Evolutionary conservation across 2,797 vertebrate species (phyloP), one percentile per base, ranked within the genome.

Genomic region (Etheostoma nigrum): DNA sequence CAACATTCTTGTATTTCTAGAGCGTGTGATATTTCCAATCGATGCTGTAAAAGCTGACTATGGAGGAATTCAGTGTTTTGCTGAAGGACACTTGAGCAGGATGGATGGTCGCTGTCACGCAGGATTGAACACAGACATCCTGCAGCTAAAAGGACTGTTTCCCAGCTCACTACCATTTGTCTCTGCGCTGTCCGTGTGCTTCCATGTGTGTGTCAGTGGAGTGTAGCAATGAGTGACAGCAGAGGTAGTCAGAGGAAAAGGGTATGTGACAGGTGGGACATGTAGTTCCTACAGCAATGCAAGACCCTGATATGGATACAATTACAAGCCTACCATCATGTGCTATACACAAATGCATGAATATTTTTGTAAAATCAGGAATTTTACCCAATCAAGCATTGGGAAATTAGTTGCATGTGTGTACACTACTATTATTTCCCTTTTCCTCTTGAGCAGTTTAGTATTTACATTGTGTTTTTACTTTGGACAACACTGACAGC

Each of bases 61-160:
- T 47, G 62, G 54, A 61, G 60, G 57, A 77, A 77, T 52, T 78
- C 15, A 2, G n/a, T 59, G 40, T 68, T 81, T 67, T 30, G 21
- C 72, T 76, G 73, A 88, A 79, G 72, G 81, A 84, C 78, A 49
- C 25, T 75, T 69, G 49, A 80, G 45, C 25, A 69, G 81, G 74
- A 86, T 81, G 73, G 61, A 85, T 85, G 74, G 33, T 33, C 19
- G 25, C 70, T 87, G 87, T 86, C 86, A 85, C 40, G 42, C 70
- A 60, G 51, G 64, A 77, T 12, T 77, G 73, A 87, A 68, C 51
- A 42, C 19, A 36, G 59, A 33, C 10, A 10, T 61, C 74, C 47
- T 33, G 53, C 53, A 59, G 72, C 49, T 68, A 78, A 74, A 21
- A 76, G 27, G 47, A 52, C 7, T 1, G 57, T 79, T 90, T 83